phyloP scores from a whole-genome alignment of 92 coral and sea anemone genomes.

The Epizoanthus illoricatus region DNA sequence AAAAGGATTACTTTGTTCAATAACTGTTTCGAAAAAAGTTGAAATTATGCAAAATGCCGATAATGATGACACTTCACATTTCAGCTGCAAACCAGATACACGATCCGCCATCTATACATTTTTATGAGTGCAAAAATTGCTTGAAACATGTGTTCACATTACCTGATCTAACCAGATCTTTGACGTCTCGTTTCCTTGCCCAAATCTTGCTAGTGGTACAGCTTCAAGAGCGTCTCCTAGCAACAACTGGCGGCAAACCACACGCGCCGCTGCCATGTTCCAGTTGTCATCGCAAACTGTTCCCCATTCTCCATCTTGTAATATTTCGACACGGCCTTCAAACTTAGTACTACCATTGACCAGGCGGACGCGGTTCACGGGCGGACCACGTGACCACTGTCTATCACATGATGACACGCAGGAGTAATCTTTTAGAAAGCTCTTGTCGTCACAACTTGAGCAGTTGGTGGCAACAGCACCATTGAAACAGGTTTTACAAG shows the following conservation, averaged over 20 bases:
- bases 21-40: too few relatives aligned
- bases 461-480: constrained; percentile 53
- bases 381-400: constrained; percentile 15
- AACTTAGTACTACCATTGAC: constrained; percentile 14
- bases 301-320: constrained; percentile 32
- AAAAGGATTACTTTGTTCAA: too few relatives aligned
- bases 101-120: too few relatives aligned
- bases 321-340: constrained; percentile 28
- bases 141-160: not conserved
- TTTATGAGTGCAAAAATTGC: too few relatives aligned
- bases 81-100: too few relatives aligned
- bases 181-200: not conserved
- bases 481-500: constrained; percentile 68
- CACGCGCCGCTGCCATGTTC: constrained; percentile 25
- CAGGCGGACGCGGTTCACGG: constrained; percentile 16
- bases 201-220: constrained; percentile 11
- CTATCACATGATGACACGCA: constrained; percentile 21
- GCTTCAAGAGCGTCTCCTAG: constrained; percentile 27
- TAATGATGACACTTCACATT: too few relatives aligned
- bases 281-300: constrained; percentile 40
- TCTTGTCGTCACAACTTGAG: constrained; percentile 59
- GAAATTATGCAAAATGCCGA: too few relatives aligned
- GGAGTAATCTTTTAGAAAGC: constrained; percentile 31
- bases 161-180: constrained; percentile 37
- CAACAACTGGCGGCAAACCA: constrained; percentile 34